These are phyloP conservation scores for Coryphaenoides rupestris DNA, from an alignment of 2,113 vertebrate species.

Conservation along the genomic window DNA sequence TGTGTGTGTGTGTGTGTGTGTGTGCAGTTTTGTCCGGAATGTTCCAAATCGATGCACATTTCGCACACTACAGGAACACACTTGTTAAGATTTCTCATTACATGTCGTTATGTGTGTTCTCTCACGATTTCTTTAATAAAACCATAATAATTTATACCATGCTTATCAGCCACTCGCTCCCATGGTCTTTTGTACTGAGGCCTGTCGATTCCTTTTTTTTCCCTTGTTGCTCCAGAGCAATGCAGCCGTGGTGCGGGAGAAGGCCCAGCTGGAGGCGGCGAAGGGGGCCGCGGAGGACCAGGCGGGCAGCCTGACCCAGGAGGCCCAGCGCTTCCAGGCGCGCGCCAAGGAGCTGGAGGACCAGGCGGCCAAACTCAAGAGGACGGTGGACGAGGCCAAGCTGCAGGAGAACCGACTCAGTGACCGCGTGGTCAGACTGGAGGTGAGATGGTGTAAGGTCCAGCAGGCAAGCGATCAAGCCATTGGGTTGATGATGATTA, in stretches of 20 bases:
- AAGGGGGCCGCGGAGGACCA: conserved; percentile 68
- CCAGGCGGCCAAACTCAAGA: conserved; percentile 75
- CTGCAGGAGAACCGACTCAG: conserved; percentile 71
- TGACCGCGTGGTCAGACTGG: conserved; percentile 64
- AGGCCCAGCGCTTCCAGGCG: conserved; percentile 75
- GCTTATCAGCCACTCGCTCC: too few species aligned
- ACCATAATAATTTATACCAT: too few species aligned
- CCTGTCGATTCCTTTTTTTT: conserved; percentile 26
- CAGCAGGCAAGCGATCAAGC: background rate
- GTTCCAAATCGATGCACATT: too few species aligned
- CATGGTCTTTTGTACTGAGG: conserved; percentile 34
- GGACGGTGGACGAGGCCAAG: conserved; percentile 76
- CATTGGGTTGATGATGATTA: background rate
- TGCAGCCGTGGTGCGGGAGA: conserved; percentile 72
- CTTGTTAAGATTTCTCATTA: too few species aligned
- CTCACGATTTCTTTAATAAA: too few species aligned
- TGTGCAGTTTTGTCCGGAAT: too few species aligned
- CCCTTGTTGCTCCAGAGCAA: conserved; percentile 73
- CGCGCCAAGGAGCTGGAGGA: conserved; percentile 75
- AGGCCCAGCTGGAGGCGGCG: conserved; percentile 73
- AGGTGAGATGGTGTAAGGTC: conserved; percentile 74
- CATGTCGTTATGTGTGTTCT: too few species aligned
- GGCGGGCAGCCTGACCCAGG: conserved; percentile 71
- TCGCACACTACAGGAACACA: too few species aligned
- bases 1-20: too few species aligned